phyloP scores from a whole-genome alignment of 2,888 invertebrate genomes.

The Sinhomidia bicolor region DNA sequence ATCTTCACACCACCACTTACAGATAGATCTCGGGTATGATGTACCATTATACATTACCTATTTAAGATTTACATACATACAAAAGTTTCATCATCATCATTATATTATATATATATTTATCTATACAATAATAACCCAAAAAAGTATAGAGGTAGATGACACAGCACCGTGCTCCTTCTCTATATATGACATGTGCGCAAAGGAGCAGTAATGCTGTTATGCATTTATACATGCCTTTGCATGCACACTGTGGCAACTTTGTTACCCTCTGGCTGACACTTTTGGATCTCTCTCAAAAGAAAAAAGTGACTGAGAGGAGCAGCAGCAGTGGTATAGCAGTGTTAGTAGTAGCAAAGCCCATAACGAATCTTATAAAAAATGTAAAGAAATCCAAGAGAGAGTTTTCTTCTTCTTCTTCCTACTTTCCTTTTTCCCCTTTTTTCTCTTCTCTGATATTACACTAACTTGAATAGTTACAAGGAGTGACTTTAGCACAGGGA shows the following conservation, averaged over 20 bases:
- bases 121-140: too few species aligned
- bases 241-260: conserved; percentile 60
- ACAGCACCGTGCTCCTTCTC: too few species aligned
- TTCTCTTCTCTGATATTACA: neutral
- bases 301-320: conserved; percentile 21
- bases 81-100: too few species aligned
- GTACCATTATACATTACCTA: too few species aligned
- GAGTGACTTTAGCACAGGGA: conserved; percentile 13
- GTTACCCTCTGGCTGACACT: conserved; percentile 73
- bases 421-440: neutral
- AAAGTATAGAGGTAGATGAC: too few species aligned
- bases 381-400: conserved; percentile 65
- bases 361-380: conserved; percentile 70
- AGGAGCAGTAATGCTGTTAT: neutral
- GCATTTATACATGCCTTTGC: neutral
- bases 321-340: too few species aligned
- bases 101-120: too few species aligned
- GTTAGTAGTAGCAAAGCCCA: conserved; percentile 57
- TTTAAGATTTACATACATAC: too few species aligned
- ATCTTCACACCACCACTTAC: neutral
- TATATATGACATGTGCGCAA: neutral
- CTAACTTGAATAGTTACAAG: conserved; percentile 16
- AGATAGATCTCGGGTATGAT: too few species aligned
- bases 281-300: conserved; percentile 66
- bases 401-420: conserved; percentile 26